phyloP scores from a whole-genome alignment of 2,113 vertebrate species.

The Calidris pugnax region DNA sequence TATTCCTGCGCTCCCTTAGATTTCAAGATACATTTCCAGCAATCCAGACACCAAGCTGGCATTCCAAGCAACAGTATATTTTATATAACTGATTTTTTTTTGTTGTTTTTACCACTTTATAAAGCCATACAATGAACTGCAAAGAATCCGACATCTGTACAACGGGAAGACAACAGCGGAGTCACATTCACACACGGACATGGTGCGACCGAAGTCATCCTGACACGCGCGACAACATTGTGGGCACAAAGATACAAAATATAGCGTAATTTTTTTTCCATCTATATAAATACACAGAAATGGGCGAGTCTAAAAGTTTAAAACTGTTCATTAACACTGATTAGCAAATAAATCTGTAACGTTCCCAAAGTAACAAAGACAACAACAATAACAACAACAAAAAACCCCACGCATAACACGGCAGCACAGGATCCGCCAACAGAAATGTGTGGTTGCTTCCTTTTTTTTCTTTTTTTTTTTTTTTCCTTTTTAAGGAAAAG shows the following conservation, averaged over 20 bases:
- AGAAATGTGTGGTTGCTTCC: constrained; percentile 26
- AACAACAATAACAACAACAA: background rate
- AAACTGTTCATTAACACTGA: constrained; percentile 67
- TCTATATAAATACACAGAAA: constrained; percentile 82
- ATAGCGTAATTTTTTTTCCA: constrained; percentile 76
- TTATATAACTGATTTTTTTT: constrained; percentile 71
- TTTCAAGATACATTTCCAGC: constrained; percentile 33
- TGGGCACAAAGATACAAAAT: constrained; percentile 80
- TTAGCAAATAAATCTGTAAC: constrained; percentile 56
- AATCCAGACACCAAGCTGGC: constrained; percentile 53
- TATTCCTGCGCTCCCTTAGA: constrained; percentile 36
- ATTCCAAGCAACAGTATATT: constrained; percentile 78
- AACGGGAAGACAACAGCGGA: constrained; percentile 68
- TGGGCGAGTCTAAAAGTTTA: constrained; percentile 19
- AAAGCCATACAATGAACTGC: constrained; percentile 93
- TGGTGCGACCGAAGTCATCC: constrained; percentile 46
- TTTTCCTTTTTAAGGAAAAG: background rate
- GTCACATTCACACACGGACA: constrained; percentile 80
- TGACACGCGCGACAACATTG: constrained; percentile 65
- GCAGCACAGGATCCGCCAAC: background rate
- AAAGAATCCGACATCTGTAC: constrained; percentile 85
- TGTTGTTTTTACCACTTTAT: constrained; percentile 85
- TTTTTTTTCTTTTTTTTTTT: background rate
- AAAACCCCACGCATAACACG: background rate
- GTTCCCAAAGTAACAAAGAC: constrained; percentile 31